Evolutionary conservation across 1,140 invertebrate species (phyloP), one percentile per base, ranked within the genome.

Genomic region (Drosophila subpulchrella): DNA sequence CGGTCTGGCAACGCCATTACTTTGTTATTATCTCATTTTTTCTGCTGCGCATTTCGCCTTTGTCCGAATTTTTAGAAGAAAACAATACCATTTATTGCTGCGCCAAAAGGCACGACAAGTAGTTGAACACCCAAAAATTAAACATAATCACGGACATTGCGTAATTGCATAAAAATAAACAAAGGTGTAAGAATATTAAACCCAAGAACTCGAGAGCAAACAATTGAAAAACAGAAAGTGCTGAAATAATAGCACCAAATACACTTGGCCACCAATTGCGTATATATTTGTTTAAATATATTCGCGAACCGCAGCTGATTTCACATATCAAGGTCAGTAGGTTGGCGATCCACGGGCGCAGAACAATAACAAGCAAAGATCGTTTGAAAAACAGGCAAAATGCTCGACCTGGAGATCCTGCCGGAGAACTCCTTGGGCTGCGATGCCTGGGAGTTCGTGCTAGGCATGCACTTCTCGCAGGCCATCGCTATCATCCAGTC

Each of bases 401-500:
- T 99, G 98, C 95, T 99, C 93, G 97, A 98, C 93, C 95, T 99
- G 92, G 98, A 99, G 95, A 97, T 99, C 90, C 95, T 98, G 84
- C 98, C 98, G 72, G 98, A 98, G 94, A 95, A 97, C 93, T 98
- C 97, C 81, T 95, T 99, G 92, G 97, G 97, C 93, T 98, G 97
- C 93, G 98, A 98, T 93, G 96, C 97, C 94, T 99, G 98, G 97
- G 98, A 99, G 94, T 98, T 99, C 94, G 96, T 98, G 93, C 94
- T 99, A 94, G 98, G 98, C 82, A 99, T 99, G 98, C 97, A 98
- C 94, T 99, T 99, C 94, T 98, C 97, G 78, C 98, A 99, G 93
- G 97, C 97, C 78, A 97, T 99, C 82, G 96, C 97, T 67, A 98
- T 98, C 86, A 96, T 99, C 92, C 97, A 98, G 93, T 97, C 96